Evolutionary conservation across 2,113 vertebrate species (phyloP).

Genomic region (Lepus timidus): DNA sequence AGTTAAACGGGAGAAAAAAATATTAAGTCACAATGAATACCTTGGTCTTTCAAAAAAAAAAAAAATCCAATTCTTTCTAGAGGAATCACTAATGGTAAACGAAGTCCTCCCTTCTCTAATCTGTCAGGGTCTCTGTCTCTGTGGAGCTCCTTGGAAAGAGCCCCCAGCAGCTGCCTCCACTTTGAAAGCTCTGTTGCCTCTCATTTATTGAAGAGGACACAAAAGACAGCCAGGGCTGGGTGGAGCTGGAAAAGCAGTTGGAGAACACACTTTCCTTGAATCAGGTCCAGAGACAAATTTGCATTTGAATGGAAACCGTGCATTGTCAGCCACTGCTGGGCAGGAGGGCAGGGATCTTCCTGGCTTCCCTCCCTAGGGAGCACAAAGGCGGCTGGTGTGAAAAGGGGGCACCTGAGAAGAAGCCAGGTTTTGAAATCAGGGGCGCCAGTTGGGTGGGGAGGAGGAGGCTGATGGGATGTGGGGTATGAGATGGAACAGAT

Average conservation of each 20-base stretch:
- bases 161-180: conserved; percentile 47
- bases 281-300: conserved; percentile 65
- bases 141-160: neutral
- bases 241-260: conserved; percentile 47
- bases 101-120: neutral
- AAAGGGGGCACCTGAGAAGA: neutral
- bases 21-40: neutral
- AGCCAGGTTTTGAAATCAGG: neutral
- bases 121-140: neutral
- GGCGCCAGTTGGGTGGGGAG: neutral
- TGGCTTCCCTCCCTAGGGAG: neutral
- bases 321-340: conserved; percentile 40
- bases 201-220: conserved; percentile 39
- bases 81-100: neutral
- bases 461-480: neutral
- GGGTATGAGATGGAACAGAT: conserved; percentile 15
- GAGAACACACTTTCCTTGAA: conserved; percentile 60
- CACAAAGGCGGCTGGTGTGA: neutral
- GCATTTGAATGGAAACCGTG: conserved; percentile 45
- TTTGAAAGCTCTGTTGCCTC: conserved; percentile 38
- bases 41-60: neutral
- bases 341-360: conserved; percentile 50
- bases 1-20: neutral
- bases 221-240: conserved; percentile 50
- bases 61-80: neutral